Percentiles rank a stretch among this genome's conserved stretches.
Conservation (phyloP, 2,888 invertebrate genomes). For the Caenorhabditis sp. region DNA sequence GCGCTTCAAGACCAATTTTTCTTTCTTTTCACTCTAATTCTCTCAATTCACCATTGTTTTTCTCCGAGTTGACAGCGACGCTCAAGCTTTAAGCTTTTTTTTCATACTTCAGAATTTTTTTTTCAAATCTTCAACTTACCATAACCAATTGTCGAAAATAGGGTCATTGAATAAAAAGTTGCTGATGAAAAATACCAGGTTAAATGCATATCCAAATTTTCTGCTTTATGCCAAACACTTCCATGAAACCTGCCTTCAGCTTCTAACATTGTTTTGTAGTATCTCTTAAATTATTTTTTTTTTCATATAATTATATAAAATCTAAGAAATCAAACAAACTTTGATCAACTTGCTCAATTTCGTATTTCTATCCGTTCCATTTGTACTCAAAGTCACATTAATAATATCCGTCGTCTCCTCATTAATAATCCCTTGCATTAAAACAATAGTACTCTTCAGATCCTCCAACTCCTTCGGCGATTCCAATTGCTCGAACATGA, state of each 20-base stretch:
- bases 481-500: constrained; percentile 55
- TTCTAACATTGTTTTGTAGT: constrained; percentile 57
- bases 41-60: no score
- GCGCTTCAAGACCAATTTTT: no score
- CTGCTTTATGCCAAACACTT: constrained; percentile 59
- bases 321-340: constrained; percentile 9
- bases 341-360: constrained; percentile 40
- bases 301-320: not conserved
- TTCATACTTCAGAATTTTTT: no score
- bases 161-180: constrained; percentile 60
- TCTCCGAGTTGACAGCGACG: no score
- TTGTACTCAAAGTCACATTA: constrained; percentile 36
- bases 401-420: constrained; percentile 40
- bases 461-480: constrained; percentile 49
- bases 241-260: constrained; percentile 58
- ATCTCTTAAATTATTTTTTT: constrained; percentile 38
- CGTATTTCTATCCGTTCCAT: constrained; percentile 36
- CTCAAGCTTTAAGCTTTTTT: no score
- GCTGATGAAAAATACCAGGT: constrained; percentile 58
- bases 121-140: no score
- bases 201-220: constrained; percentile 59
- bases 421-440: constrained; percentile 45
- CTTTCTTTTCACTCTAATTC: no score
- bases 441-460: constrained; percentile 37
- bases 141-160: constrained; percentile 63